These are phyloP conservation scores for Muschampia plurimacula DNA, from an alignment of 2,888 invertebrate genomes.

Conservation along the genomic window DNA sequence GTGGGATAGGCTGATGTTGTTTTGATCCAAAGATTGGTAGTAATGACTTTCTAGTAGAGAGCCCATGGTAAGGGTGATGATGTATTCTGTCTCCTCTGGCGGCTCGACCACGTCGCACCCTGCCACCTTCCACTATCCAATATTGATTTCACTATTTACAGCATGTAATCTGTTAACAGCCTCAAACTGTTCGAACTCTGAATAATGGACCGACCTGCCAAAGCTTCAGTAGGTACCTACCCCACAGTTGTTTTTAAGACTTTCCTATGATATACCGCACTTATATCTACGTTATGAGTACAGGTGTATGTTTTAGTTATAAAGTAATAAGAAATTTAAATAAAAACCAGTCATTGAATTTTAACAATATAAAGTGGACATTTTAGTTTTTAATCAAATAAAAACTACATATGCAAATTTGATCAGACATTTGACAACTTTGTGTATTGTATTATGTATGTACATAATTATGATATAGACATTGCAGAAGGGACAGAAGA, in stretches of 20 bases:
- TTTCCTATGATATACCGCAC: neutral
- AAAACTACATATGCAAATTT: no score
- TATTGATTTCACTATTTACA: slow-evolving; percentile 83
- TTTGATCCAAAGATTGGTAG: slow-evolving; percentile 37
- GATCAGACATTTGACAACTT: no score
- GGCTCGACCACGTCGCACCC: slow-evolving; percentile 60
- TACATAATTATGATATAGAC: no score
- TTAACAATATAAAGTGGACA: no score
- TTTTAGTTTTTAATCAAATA: neutral
- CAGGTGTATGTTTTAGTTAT: no score
- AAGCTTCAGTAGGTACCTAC: slow-evolving; percentile 10
- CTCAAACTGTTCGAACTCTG: slow-evolving; percentile 56
- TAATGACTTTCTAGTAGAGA: slow-evolving; percentile 22
- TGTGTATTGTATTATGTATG: no score
- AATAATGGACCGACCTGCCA: slow-evolving; percentile 49
- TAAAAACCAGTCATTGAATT: no score
- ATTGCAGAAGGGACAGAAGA: no score
- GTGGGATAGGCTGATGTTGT: slow-evolving; percentile 37
- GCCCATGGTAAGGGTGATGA: slow-evolving; percentile 63
- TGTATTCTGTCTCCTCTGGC: slow-evolving; percentile 57
- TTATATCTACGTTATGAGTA: no score
- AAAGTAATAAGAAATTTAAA: no score
- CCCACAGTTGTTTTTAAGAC: slow-evolving; percentile 22
- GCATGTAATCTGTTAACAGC: slow-evolving; percentile 74
- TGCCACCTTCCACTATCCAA: slow-evolving; percentile 74